phyloP scores from a whole-genome alignment of 2,113 vertebrate species.

The Lophotis ruficrista region DNA sequence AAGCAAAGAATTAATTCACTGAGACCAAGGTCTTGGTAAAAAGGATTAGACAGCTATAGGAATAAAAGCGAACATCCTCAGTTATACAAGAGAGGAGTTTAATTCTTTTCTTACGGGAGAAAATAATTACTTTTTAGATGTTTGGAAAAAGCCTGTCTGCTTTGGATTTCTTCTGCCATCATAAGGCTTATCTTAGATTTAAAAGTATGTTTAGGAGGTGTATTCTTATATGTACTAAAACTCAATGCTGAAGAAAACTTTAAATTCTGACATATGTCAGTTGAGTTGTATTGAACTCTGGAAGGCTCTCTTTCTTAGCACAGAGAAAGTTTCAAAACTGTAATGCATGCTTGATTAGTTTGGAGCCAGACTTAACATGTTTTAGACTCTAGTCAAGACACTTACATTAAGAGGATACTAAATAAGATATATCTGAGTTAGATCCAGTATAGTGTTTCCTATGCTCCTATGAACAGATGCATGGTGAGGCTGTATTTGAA shows the following conservation, averaged over 20 bases:
- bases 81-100: constrained; percentile 36
- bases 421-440: neutral
- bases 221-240: neutral
- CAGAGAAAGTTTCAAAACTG: neutral
- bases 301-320: neutral
- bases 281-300: neutral
- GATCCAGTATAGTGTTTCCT: neutral
- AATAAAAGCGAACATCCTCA: constrained; percentile 29
- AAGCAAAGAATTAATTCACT: constrained; percentile 62
- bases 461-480: neutral
- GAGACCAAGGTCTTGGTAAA: constrained; percentile 31
- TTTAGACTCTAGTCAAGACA: neutral
- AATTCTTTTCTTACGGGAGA: neutral
- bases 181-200: neutral
- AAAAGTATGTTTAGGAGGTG: neutral
- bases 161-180: neutral
- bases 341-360: neutral
- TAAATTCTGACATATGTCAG: neutral
- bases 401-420: neutral
- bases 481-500: neutral
- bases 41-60: constrained; percentile 37
- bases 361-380: neutral
- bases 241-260: neutral
- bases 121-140: constrained; percentile 37
- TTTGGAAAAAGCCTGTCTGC: neutral